A percentile compares a stretch with the other conserved stretches of the same genome.
phyloP scores from a whole-genome alignment of 2,113 vertebrate genomes.

The Actenoides hombroni region DNA sequence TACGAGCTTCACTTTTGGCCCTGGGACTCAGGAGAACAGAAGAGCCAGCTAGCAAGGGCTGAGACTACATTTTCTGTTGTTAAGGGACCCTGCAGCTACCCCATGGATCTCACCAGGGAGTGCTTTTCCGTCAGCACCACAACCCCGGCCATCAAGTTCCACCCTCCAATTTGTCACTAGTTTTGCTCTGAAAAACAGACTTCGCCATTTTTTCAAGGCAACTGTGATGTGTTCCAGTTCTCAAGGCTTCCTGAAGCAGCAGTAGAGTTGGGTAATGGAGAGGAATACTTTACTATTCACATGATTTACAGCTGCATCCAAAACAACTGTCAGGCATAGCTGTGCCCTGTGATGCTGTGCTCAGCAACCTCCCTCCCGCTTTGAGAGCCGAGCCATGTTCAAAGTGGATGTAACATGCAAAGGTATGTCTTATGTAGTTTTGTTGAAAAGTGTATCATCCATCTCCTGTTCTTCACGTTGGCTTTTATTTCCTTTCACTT shows the following conservation, averaged over 20 bases:
- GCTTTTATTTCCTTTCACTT: background rate
- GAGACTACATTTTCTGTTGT: background rate
- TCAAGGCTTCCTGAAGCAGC: background rate
- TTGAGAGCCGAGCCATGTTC: rapidly evolving
- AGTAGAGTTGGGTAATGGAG: background rate
- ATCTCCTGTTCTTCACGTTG: background rate
- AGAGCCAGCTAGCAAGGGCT: background rate
- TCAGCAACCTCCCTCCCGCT: rapidly evolving
- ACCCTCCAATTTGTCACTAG: background rate
- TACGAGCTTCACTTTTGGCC: background rate
- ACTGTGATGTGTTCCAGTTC: background rate
- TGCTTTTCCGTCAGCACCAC: background rate
- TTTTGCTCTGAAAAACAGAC: background rate
- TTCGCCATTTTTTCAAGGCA: background rate
- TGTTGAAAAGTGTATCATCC: background rate
- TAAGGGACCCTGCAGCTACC: background rate
- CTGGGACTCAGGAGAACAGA: background rate
- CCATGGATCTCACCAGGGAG: background rate
- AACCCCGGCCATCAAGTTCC: background rate
- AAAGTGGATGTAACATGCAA: background rate
- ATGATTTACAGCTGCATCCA: background rate
- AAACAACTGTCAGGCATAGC: background rate
- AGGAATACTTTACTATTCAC: background rate
- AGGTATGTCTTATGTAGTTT: rapidly evolving
- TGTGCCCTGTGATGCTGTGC: background rate